Evolutionary conservation across 1,140 invertebrate species (phyloP), one percentile per base, ranked within the genome.

Genomic region (Calephelis nemesis): DNA sequence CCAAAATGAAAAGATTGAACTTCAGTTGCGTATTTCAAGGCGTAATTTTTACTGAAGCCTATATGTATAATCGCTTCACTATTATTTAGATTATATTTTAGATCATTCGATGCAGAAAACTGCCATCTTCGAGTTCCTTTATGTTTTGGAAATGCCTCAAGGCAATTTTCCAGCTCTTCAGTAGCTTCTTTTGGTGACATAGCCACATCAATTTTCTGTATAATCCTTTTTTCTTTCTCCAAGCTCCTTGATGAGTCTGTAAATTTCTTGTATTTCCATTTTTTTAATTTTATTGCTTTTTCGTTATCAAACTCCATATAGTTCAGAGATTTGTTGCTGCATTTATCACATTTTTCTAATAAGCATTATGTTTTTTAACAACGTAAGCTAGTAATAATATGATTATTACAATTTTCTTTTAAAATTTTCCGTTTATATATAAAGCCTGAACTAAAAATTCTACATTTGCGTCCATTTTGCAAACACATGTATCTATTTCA

Each of bases 301-400:
- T 73, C 49, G 49, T 69, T 73, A 70, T 73, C 39, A 47, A 73
- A 73, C 52, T 70, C 68, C 62, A 52, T 4, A 47, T 70, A 73
- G 15, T 60, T 5, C 42, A 73, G 2, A 9, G 7, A 15, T 70
- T 68, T 73, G 39, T 67, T 65, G 67, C 62, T 39, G 54, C 68
- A 73, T 4, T 62, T 13, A 42, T 70, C 49, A 67, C 73, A 71
- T 15, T n/a, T 15, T 47, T 68, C 50, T 5, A 71, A 7, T 30
- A 71, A 47, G 65, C 73, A 71, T 63, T 67, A 10, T 10, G n/a
- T 66, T 63, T 60, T 71, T 50, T 11, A 10, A 45, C 73, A 71
- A 68, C 66, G 66, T 13, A 74, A n/a, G 52, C 12, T 45, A 7
- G 63, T 70, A 6, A 71, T 68, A 45, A 67, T n/a, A 15, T 68